These are phyloP conservation scores for Xestia c-nigrum DNA, from an alignment of 2,888 invertebrate genomes.

Conservation along the genomic window DNA sequence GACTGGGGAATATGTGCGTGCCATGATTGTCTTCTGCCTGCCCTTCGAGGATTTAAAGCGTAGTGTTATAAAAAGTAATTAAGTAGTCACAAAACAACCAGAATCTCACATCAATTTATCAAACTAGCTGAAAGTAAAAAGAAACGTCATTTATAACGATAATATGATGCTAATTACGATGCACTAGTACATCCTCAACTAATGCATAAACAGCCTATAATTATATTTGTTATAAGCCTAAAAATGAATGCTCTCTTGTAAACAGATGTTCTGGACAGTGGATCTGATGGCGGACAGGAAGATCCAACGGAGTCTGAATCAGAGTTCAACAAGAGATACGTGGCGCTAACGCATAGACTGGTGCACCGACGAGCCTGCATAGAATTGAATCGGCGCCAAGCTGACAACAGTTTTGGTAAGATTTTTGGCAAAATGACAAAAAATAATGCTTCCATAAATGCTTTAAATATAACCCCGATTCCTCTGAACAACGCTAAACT, in stretches of 20 bases:
- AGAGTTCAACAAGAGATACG: slow-evolving; percentile 96
- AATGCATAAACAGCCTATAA: background rate
- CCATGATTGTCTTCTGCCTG: background rate
- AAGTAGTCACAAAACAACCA: no score
- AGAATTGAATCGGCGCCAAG: slow-evolving; percentile 96
- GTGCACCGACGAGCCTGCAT: slow-evolving; percentile 97
- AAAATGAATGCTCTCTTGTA: slow-evolving; percentile 2
- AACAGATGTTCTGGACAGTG: slow-evolving; percentile 77
- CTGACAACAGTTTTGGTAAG: slow-evolving; percentile 96
- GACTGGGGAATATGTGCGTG: background rate
- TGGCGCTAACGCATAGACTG: slow-evolving; percentile 96
- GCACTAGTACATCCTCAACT: background rate
- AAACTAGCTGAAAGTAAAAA: background rate
- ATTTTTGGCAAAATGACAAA: background rate
- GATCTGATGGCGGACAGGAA: slow-evolving; percentile 77
- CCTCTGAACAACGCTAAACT: background rate
- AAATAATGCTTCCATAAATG: background rate
- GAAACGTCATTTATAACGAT: background rate
- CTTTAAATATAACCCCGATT: background rate
- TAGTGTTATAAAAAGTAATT: background rate
- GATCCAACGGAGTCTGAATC: slow-evolving; percentile 94
- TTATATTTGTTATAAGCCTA: background rate
- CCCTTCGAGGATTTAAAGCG: background rate
- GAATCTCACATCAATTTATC: background rate
- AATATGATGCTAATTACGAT: background rate